Evolutionary conservation across 92 coral and sea anemone genomes (phyloP).

Genomic region (Porites rus): DNA sequence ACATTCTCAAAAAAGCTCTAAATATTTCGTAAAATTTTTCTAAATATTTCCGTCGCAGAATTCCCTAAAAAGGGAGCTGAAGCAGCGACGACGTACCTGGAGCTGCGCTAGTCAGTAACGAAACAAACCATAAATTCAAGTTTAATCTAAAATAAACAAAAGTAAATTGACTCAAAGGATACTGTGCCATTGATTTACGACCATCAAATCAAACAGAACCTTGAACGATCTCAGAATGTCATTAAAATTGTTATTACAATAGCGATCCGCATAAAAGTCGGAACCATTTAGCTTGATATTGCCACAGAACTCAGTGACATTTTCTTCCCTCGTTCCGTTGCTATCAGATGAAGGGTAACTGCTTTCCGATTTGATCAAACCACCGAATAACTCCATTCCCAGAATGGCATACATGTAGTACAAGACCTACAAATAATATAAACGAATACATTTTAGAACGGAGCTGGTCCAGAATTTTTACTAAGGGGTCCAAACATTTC

Average conservation of each 20-base stretch:
- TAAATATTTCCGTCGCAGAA: too few relatives aligned
- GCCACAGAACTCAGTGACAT: conserved; percentile 81
- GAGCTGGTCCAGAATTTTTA: too few relatives aligned
- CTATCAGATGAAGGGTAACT: conserved; percentile 62
- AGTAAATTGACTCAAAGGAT: conserved; percentile 72
- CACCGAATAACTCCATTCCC: conserved; percentile 93
- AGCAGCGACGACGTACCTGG: too few relatives aligned
- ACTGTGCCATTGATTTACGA: conserved; percentile 99
- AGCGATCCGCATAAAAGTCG: conserved; percentile 85
- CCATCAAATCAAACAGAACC: conserved; percentile 90
- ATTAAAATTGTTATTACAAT: conserved; percentile 93
- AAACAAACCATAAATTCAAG: not conserved
- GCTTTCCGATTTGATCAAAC: conserved; percentile 66
- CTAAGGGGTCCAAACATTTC: too few relatives aligned
- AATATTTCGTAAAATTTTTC: not conserved
- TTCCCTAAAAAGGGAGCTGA: too few relatives aligned
- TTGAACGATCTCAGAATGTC: conserved; percentile 82
- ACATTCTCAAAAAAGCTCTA: not conserved
- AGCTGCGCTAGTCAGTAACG: too few relatives aligned
- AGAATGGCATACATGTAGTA: conserved; percentile 89
- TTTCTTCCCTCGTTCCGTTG: conserved; percentile 48
- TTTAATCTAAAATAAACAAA: not conserved
- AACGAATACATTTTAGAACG: not conserved
- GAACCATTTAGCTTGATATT: conserved; percentile 84
- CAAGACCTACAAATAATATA: conserved; percentile 60